Evolutionary conservation across 2,797 vertebrate species (phyloP).

Genomic region (Gorsachius magnificus): DNA sequence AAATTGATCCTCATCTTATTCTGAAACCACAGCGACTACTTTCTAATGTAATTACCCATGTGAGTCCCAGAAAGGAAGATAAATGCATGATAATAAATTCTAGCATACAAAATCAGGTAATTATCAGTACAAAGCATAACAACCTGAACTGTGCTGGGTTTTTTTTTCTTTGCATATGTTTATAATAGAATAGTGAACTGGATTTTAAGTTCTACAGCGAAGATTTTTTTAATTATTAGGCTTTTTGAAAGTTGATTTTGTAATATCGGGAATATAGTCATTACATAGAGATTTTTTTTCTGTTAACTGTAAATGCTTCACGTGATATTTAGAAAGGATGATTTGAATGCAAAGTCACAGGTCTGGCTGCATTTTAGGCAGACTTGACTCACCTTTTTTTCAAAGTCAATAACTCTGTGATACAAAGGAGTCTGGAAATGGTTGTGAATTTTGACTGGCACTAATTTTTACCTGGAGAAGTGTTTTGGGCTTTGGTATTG

Average conservation of each 20-base stretch:
- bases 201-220: not conserved
- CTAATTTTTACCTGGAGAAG: not conserved
- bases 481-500: not conserved
- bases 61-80: constrained; percentile 66
- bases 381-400: not conserved
- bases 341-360: not conserved
- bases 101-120: constrained; percentile 79
- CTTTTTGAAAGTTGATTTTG: not conserved
- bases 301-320: not conserved
- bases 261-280: not conserved
- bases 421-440: not conserved
- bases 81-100: constrained; percentile 72
- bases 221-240: not conserved
- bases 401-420: not conserved
- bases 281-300: not conserved
- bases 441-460: not conserved
- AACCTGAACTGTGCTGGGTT: constrained; percentile 58
- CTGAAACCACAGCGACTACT: constrained; percentile 66
- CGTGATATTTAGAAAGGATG: not conserved
- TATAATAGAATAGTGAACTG: not conserved
- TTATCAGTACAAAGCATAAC: constrained; percentile 77
- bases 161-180: constrained; percentile 20
- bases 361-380: not conserved
- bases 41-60: constrained; percentile 80
- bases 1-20: constrained; percentile 63